Percentiles rank a stretch among this genome's conserved stretches.
Evolutionary conservation across 2,797 vertebrate species (phyloP).

Genomic region (Trematomus bernacchii): DNA sequence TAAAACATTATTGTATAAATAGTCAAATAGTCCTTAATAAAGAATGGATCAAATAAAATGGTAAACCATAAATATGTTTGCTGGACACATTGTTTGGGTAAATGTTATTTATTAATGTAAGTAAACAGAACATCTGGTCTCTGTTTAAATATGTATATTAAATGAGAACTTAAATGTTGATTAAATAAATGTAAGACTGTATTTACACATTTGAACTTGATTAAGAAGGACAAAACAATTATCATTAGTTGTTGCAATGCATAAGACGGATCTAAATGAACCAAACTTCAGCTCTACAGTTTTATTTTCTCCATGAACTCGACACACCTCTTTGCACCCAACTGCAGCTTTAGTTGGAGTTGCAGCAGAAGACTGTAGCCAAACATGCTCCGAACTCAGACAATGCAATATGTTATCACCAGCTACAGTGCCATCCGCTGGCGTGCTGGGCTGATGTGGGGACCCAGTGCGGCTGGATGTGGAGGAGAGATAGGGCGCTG

Average conservation of each 20-base stretch:
- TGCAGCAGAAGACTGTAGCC: constrained; percentile 51
- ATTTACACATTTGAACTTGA: too few relatives aligned
- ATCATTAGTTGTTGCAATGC: too few relatives aligned
- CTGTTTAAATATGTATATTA: background rate
- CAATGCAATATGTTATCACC: constrained; percentile 73
- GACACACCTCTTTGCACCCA: constrained; percentile 24
- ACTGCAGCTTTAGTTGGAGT: constrained; percentile 54
- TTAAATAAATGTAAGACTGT: too few relatives aligned
- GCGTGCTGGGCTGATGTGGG: constrained; percentile 64
- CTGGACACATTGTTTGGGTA: too few relatives aligned
- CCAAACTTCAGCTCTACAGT: constrained; percentile 10
- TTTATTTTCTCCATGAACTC: background rate
- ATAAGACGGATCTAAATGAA: too few relatives aligned
- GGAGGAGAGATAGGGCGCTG: constrained; percentile 65
- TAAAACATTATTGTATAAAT: too few relatives aligned
- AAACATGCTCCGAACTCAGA: constrained; percentile 60
- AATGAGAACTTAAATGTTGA: background rate
- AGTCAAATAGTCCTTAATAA: too few relatives aligned
- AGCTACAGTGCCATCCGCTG: constrained; percentile 73
- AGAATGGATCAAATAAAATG: too few relatives aligned
- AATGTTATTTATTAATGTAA: too few relatives aligned
- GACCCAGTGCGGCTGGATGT: constrained; percentile 69
- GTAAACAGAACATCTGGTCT: too few relatives aligned
- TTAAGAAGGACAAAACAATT: too few relatives aligned
- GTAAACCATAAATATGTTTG: too few relatives aligned